Evolutionary conservation across 2,113 vertebrate genomes (phyloP).

Genomic region (Ovis aries): DNA sequence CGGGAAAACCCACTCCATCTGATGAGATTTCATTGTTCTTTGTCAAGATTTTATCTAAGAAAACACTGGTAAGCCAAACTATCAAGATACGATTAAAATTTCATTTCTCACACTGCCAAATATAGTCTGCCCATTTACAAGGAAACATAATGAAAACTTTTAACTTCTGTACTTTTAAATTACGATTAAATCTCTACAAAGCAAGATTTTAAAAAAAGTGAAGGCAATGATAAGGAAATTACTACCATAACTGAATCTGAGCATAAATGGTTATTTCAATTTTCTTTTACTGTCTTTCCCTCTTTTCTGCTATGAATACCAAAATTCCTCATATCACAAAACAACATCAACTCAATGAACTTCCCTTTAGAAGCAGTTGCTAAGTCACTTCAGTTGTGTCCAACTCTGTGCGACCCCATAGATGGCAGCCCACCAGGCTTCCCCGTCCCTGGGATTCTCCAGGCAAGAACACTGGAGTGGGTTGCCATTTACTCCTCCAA

Average conservation of each 20-base stretch:
- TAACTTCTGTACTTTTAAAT: not conserved
- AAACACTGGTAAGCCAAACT: not conserved
- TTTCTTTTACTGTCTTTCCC: not conserved
- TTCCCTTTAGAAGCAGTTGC: not conserved
- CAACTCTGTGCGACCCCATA: no score
- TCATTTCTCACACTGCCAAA: not conserved
- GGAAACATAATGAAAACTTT: not conserved
- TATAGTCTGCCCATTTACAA: not conserved
- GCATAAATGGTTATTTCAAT: not conserved
- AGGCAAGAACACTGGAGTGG: no score
- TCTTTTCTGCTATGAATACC: not conserved
- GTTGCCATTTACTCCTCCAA: no score
- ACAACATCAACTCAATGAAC: not conserved
- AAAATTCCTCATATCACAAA: not conserved
- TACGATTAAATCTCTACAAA: not conserved
- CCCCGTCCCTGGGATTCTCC: no score
- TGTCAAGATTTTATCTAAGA: not conserved
- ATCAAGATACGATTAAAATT: not conserved
- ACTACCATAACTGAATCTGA: not conserved
- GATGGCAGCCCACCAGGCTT: no score
- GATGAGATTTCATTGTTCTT: not conserved
- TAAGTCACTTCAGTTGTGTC: no score
- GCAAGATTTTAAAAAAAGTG: not conserved
- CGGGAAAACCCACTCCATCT: constrained; percentile 7
- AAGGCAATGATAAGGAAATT: not conserved